Evolutionary conservation across 2,113 vertebrate species (phyloP).

Genomic region (Leucopsar rothschildi): DNA sequence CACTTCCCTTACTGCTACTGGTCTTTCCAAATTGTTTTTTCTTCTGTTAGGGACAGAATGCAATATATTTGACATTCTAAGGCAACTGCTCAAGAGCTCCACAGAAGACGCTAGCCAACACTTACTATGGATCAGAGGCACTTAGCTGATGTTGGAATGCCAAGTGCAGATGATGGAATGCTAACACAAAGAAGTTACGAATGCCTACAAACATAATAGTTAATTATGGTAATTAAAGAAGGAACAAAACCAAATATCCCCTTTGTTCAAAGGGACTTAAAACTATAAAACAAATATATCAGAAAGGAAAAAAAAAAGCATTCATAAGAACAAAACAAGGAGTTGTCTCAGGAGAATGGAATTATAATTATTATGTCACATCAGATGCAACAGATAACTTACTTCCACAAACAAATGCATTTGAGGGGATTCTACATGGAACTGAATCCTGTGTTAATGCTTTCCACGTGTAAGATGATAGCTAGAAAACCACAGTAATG

Average conservation of each 20-base stretch:
- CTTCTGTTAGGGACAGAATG: neutral
- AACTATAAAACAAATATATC: neutral
- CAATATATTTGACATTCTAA: neutral
- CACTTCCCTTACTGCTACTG: neutral
- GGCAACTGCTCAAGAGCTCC: neutral
- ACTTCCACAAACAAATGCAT: conserved; percentile 26
- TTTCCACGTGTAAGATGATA: conserved; percentile 46
- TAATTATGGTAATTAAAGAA: neutral
- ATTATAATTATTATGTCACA: neutral
- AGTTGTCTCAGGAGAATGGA: neutral
- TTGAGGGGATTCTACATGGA: neutral
- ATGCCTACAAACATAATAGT: neutral
- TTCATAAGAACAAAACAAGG: conserved; percentile 1
- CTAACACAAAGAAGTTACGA: neutral
- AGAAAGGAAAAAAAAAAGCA: conserved; percentile 4
- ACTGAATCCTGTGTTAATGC: conserved; percentile 21
- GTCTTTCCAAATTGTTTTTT: neutral
- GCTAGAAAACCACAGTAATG: conserved; percentile 14
- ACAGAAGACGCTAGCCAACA: neutral
- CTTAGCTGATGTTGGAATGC: neutral
- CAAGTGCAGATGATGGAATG: neutral
- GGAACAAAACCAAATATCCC: neutral
- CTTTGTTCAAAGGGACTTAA: neutral
- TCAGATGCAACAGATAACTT: neutral
- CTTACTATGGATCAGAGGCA: neutral